phyloP scores from a whole-genome alignment of 35 echinoderm and acorn worm species.

The Ophioderma brevispina region DNA sequence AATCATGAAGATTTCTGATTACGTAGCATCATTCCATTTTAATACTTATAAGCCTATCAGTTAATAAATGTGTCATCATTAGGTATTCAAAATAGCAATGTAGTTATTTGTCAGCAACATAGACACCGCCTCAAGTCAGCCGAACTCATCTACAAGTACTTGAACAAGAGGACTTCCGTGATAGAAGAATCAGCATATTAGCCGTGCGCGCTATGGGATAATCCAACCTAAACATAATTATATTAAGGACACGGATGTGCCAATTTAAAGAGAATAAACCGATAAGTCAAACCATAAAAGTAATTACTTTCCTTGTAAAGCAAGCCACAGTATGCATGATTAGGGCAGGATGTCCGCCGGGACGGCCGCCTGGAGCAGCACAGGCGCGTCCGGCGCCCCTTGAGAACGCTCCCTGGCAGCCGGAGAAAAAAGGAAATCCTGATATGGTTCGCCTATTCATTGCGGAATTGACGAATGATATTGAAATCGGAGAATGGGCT shows the following conservation, averaged over 20 bases:
- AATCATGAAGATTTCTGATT: too few relatives aligned
- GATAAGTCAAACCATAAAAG: constrained; percentile 46
- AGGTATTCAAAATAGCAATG: not conserved
- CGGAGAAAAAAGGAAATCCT: too few relatives aligned
- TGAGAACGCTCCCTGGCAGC: not conserved
- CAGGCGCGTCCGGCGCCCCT: not conserved
- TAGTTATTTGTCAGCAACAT: not conserved
- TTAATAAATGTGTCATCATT: not conserved
- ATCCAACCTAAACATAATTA: constrained; percentile 25
- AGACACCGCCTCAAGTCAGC: not conserved
- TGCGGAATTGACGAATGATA: not conserved
- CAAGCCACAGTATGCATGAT: constrained; percentile 19
- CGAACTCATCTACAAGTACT: not conserved
- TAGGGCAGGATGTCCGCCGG: constrained; percentile 18
- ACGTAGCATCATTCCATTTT: too few relatives aligned
- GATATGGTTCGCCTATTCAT: not conserved
- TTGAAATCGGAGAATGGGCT: not conserved
- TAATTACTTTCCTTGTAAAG: constrained; percentile 39
- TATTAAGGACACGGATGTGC: constrained; percentile 34
- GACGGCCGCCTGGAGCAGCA: not conserved
- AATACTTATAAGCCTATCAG: not conserved
- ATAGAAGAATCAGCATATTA: not conserved
- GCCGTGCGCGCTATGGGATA: not conserved
- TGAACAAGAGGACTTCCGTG: not conserved
- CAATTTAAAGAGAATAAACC: constrained; percentile 46